Conservation (phyloP, 2,113 vertebrate species). For the Erythrolamprus reginae region DNA sequence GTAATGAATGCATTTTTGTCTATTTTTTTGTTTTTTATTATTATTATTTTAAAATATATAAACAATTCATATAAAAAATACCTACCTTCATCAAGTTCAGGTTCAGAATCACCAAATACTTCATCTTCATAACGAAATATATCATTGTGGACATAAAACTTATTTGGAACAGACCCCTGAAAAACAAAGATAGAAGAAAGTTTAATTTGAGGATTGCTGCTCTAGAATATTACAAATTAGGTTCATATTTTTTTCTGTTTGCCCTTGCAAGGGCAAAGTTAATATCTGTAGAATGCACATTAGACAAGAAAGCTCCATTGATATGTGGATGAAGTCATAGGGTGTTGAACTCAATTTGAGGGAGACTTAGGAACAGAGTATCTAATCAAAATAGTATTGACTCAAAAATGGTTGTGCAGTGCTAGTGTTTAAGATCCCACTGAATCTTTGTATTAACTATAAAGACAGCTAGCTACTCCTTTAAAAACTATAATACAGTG, state of each 20-base stretch:
- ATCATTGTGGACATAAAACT: constrained; percentile 99
- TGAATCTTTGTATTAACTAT: neutral
- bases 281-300: neutral
- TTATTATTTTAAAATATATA: neutral
- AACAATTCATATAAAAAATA: neutral
- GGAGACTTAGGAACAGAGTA: neutral
- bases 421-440: neutral
- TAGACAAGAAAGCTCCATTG: neutral
- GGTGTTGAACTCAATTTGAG: neutral
- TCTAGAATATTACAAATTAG: neutral
- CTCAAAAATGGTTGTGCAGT: neutral
- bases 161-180: constrained; percentile 96
- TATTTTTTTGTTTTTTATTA: neutral
- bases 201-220: neutral
- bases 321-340: neutral
- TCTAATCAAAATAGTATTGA: neutral
- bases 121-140: constrained; percentile 99
- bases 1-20: neutral
- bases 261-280: neutral
- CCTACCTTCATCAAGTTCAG: constrained; percentile 93
- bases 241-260: neutral
- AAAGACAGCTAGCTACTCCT: neutral
- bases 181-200: neutral
- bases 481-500: neutral
- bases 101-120: constrained; percentile 96